phyloP scores from a whole-genome alignment of 2,888 invertebrate species.

The Petrolisthes cinctipes region DNA sequence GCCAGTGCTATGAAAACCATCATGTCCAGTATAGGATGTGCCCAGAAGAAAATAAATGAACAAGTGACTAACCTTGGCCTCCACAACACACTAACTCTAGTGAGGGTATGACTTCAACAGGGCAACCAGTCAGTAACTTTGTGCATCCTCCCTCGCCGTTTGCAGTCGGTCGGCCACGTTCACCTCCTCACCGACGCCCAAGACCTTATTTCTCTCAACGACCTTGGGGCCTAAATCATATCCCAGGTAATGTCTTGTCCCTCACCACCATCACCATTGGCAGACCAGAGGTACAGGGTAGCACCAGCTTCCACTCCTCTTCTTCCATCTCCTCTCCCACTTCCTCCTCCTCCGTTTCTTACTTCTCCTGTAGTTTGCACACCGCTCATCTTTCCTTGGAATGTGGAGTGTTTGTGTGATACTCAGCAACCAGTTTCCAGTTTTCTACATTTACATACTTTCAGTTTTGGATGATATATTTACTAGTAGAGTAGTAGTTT shows the following conservation, averaged over 20 bases:
- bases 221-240: conserved; percentile 50
- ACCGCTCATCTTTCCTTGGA: too few species aligned
- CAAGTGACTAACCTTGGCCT: background rate
- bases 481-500: too few species aligned
- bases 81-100: background rate
- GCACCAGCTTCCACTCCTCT: background rate
- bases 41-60: too few species aligned
- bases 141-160: conserved; percentile 25
- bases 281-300: background rate
- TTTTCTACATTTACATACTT: too few species aligned
- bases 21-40: too few species aligned
- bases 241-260: conserved; percentile 53
- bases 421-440: too few species aligned
- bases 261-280: background rate
- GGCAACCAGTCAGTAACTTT: background rate
- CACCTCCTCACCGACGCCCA: conserved; percentile 34
- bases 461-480: too few species aligned
- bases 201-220: conserved; percentile 48
- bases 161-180: conserved; percentile 44
- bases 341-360: background rate
- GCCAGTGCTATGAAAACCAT: too few species aligned
- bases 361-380: background rate
- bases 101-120: background rate
- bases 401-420: too few species aligned
- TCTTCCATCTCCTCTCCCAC: background rate